Evolutionary conservation across 2,888 invertebrate genomes (phyloP), one percentile per base, ranked within the genome.

Genomic region (Cylindroiulus punctatus): DNA sequence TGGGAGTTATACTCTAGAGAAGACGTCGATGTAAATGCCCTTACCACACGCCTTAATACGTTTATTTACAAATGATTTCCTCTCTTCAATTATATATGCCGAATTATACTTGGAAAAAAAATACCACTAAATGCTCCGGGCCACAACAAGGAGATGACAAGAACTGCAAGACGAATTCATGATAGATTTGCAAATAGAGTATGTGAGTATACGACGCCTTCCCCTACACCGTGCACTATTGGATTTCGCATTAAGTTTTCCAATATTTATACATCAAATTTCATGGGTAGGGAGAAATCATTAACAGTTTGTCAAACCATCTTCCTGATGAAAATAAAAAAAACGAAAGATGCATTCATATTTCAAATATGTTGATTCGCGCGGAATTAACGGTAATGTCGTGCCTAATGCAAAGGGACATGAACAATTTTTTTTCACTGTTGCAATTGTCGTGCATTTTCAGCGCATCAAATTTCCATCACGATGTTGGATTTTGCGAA

Each of bases 301-400:
- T 76, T 76, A 76, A 76, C 76, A 32, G 30, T 76, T 76, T 76
- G 76, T 17, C 76, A 76, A 76, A 76, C 76, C 76, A 30, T 76
- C 76, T 76, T 14, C 76, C 76, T 30, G 30, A 14, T 14, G 47
- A 52, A 30, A 17, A n/a, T n/a, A n/a, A 14, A 76, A 76, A 65
- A 65, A 65, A 26, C 26, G 65, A 26, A 65, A 26, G 14, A 76
- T 12, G 30, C 14, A 76, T 76, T 76, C 30, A 30, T 76, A 76
- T 76, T 76, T 30, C 76, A 76, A 76, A 30, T 76, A 30, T 30
- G 76, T 30, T 76, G 76, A 76, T 76, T 76, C 76, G 76, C 30
- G 76, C 76, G 76, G 76, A 76, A 76, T 76, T 76, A 76, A 76
- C 30, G 76, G 30, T 76, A 76, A 76, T 76, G 32, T 76, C 30